Evolutionary conservation across 2,888 invertebrate species (phyloP).

Genomic region (Erebia palarica): DNA sequence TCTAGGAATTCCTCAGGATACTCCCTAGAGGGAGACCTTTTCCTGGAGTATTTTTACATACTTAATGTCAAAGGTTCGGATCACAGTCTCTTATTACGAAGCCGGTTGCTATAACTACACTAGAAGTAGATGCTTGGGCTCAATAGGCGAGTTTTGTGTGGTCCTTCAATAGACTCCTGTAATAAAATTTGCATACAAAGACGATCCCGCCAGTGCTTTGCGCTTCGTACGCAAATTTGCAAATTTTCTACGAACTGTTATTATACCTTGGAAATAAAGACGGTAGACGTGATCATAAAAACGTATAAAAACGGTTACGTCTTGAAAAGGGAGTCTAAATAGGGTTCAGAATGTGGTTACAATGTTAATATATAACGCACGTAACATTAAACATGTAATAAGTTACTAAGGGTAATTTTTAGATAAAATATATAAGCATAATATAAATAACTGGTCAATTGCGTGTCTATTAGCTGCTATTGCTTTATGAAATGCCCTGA

Average conservation of each 20-base stretch:
- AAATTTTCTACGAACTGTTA: constrained; percentile 62
- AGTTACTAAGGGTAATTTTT: not conserved
- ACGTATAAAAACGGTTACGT: constrained; percentile 31
- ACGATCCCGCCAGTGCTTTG: constrained; percentile 61
- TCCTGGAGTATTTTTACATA: constrained; percentile 45
- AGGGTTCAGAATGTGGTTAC: constrained; percentile 11
- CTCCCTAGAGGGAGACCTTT: constrained; percentile 46
- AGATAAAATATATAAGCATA: not conserved
- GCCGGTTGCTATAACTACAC: constrained; percentile 50
- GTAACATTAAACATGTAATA: constrained; percentile 13
- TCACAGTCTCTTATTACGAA: constrained; percentile 56
- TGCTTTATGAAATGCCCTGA: too few relatives aligned
- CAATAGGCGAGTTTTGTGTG: constrained; percentile 60
- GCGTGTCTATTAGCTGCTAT: too few relatives aligned
- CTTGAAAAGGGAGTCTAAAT: constrained; percentile 19
- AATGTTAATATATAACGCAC: not conserved
- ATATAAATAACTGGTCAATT: too few relatives aligned
- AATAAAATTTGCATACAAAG: constrained; percentile 77
- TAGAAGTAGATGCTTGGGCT: constrained; percentile 50
- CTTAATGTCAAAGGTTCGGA: constrained; percentile 53
- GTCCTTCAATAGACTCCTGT: constrained; percentile 68
- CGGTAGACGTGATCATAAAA: constrained; percentile 40
- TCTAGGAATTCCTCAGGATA: constrained; percentile 21
- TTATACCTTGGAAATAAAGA: constrained; percentile 45
- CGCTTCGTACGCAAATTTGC: constrained; percentile 69